phyloP scores from a whole-genome alignment of 2,797 vertebrate species.

The Bradypodion ventrale region DNA sequence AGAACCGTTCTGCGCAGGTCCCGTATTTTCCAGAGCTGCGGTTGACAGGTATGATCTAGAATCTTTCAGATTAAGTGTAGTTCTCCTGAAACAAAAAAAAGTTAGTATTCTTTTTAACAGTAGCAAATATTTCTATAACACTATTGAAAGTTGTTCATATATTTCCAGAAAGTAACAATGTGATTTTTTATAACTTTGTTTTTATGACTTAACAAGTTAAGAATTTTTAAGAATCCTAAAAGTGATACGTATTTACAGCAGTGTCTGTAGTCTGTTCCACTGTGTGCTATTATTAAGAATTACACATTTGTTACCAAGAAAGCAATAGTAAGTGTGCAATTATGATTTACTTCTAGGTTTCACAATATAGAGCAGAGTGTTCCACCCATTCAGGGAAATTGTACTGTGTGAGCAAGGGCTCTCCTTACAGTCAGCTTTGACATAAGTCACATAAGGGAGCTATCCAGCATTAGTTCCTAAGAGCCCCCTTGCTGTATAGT shows the following conservation, averaged over 20 bases:
- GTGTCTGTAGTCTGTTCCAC: neutral
- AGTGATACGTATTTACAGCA: neutral
- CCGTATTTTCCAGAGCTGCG: too few relatives aligned
- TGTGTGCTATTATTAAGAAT: neutral
- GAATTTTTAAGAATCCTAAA: neutral
- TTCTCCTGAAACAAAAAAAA: neutral
- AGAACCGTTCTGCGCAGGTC: too few relatives aligned
- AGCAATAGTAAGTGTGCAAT: neutral
- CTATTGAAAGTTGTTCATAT: neutral
- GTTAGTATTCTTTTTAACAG: slow-evolving; percentile 4
- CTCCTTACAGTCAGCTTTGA: neutral
- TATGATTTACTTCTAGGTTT: neutral
- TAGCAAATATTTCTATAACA: neutral
- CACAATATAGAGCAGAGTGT: neutral
- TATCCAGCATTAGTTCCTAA: neutral
- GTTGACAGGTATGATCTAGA: too few relatives aligned
- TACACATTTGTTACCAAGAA: slow-evolving; percentile 4
- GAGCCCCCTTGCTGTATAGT: too few relatives aligned
- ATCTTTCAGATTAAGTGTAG: neutral
- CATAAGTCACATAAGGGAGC: neutral
- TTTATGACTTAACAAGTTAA: neutral
- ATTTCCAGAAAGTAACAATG: slow-evolving; percentile 21
- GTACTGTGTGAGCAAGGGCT: neutral
- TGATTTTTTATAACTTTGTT: neutral
- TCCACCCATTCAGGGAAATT: neutral